These are phyloP conservation scores for Dasysyrphus albostriatus DNA, from an alignment of 2,888 invertebrate genomes.

Conservation along the genomic window DNA sequence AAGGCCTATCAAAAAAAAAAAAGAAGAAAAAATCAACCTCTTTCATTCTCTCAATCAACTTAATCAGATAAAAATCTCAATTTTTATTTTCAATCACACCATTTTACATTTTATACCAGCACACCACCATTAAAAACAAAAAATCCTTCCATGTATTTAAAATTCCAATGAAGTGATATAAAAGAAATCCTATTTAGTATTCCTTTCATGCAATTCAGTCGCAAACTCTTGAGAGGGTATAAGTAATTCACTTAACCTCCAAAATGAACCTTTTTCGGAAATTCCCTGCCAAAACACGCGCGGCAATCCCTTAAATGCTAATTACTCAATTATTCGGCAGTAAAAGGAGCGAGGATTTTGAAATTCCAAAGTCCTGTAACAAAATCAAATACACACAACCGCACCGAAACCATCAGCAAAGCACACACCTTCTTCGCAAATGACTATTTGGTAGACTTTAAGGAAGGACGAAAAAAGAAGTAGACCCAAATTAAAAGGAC, in stretches of 20 bases:
- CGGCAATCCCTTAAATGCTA: conserved; percentile 73
- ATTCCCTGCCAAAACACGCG: conserved; percentile 54
- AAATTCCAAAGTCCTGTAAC: conserved; percentile 28
- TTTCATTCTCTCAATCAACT: background rate
- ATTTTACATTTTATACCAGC: background rate
- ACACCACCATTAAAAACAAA: background rate
- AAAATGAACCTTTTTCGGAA: conserved; percentile 56
- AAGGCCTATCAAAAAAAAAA: background rate
- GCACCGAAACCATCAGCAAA: background rate
- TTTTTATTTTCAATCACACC: conserved; percentile 56
- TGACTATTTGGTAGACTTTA: conserved; percentile 17
- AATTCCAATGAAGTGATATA: conserved; percentile 40
- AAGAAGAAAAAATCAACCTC: background rate
- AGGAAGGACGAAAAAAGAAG: conserved; percentile 1
- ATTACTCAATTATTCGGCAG: conserved; percentile 73
- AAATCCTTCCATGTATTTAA: background rate
- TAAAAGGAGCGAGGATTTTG: conserved; percentile 48
- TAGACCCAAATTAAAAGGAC: conserved; percentile 60
- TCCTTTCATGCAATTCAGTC: conserved; percentile 60
- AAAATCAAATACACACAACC: conserved; percentile 21
- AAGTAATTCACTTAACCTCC: conserved; percentile 58
- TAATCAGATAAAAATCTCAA: conserved; percentile 55
- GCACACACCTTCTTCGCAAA: background rate
- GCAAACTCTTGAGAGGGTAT: conserved; percentile 24
- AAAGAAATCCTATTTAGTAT: conserved; percentile 49